Evolutionary conservation across 2,888 invertebrate species (phyloP).

Genomic region (Germaria angustata): DNA sequence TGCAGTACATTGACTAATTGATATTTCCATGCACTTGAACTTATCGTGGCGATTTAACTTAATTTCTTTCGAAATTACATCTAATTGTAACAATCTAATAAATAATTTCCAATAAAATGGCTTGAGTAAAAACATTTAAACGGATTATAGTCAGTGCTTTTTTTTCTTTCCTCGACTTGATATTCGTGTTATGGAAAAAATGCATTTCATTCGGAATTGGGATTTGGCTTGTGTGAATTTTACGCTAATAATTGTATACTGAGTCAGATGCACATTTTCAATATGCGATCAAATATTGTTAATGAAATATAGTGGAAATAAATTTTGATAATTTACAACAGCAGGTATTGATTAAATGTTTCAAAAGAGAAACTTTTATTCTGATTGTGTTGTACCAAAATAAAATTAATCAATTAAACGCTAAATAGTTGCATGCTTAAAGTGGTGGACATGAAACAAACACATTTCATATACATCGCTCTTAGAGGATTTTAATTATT

Average conservation of each 20-base stretch:
- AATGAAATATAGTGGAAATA: background rate
- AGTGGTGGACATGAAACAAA: too few relatives aligned
- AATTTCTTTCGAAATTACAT: slow-evolving; percentile 41
- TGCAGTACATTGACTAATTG: slow-evolving; percentile 42
- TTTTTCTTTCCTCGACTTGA: background rate
- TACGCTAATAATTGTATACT: background rate
- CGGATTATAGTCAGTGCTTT: slow-evolving; percentile 3
- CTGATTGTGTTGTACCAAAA: background rate
- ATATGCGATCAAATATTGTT: background rate
- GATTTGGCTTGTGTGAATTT: background rate
- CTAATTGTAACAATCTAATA: slow-evolving; percentile 29
- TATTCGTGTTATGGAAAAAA: background rate
- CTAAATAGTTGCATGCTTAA: too few relatives aligned
- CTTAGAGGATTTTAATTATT: too few relatives aligned
- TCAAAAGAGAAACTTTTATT: background rate
- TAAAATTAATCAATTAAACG: too few relatives aligned
- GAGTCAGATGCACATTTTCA: background rate
- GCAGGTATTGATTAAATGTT: background rate
- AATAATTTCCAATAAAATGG: slow-evolving; percentile 37
- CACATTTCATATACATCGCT: too few relatives aligned
- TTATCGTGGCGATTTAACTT: slow-evolving; percentile 42
- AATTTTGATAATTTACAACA: background rate
- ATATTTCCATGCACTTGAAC: slow-evolving; percentile 53
- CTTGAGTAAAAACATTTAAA: background rate
- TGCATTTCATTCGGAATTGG: background rate